A percentile compares a stretch with the other conserved stretches of the same genome.
Conservation (phyloP, 2,888 invertebrate genomes). For the Bellardia bayeri region DNA sequence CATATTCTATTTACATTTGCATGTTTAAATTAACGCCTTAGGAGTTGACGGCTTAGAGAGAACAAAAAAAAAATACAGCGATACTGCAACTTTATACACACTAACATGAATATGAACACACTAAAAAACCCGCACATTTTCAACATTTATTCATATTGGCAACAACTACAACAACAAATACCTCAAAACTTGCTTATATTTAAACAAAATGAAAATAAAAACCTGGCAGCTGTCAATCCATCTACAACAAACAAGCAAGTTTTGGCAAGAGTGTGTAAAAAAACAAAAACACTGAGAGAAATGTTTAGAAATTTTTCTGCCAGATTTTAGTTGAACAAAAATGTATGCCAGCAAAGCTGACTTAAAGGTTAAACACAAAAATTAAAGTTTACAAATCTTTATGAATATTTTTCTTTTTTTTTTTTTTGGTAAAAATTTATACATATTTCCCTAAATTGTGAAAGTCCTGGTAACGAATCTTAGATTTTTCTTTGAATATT, state of each 20-base stretch:
- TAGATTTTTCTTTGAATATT: too few relatives aligned
- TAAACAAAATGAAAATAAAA: slow-evolving; percentile 37
- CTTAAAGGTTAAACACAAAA: too few relatives aligned
- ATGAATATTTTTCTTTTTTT: too few relatives aligned
- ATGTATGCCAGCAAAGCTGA: too few relatives aligned
- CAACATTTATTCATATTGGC: slow-evolving; percentile 44
- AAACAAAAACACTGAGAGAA: slow-evolving; percentile 44
- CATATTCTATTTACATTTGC: slow-evolving; percentile 73
- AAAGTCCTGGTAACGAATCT: too few relatives aligned
- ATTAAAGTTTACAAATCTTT: too few relatives aligned
- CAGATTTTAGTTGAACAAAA: too few relatives aligned
- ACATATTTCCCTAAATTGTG: too few relatives aligned
- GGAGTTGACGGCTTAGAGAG: slow-evolving; percentile 70
- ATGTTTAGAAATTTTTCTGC: neutral
- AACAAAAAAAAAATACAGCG: slow-evolving; percentile 36
- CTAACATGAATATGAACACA: slow-evolving; percentile 18
- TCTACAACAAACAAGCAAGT: slow-evolving; percentile 51
- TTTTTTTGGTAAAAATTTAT: too few relatives aligned
- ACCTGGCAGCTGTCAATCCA: slow-evolving; percentile 75
- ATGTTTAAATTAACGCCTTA: slow-evolving; percentile 74
- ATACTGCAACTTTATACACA: slow-evolving; percentile 56
- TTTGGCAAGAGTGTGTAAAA: slow-evolving; percentile 9
- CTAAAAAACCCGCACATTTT: slow-evolving; percentile 58
- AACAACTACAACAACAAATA: slow-evolving; percentile 44
- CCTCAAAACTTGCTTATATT: slow-evolving; percentile 49